Percentiles rank a stretch among this genome's conserved stretches.
Conservation (phyloP, 2,113 vertebrate genomes). For the Parus major region DNA sequence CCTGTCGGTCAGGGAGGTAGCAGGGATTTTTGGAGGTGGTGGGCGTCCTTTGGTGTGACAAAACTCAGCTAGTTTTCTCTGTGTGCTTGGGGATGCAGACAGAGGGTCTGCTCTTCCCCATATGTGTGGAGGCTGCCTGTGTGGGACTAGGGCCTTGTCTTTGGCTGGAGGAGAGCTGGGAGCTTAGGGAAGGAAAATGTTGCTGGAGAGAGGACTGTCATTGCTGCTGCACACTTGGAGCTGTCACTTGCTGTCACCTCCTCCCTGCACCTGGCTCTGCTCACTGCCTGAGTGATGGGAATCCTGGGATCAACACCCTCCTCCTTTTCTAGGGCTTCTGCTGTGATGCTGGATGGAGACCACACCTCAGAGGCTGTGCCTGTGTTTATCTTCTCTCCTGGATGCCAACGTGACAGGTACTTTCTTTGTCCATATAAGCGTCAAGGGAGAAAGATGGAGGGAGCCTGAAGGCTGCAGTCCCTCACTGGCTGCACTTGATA, state of each 20-base stretch:
- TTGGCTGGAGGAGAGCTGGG: not conserved
- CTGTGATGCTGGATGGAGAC: not conserved
- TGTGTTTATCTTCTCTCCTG: not conserved
- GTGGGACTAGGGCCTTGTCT: not conserved
- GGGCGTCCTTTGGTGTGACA: not conserved
- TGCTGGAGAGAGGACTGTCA: not conserved
- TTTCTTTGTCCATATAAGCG: not conserved
- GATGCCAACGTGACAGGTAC: not conserved
- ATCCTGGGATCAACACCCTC: not conserved
- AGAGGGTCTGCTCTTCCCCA: not conserved
- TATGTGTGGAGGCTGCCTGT: not conserved
- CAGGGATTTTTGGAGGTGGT: not conserved
- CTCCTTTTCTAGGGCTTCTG: not conserved
- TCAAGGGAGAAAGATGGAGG: not conserved
- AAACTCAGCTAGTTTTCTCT: not conserved
- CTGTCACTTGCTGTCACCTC: not conserved
- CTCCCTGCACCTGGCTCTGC: not conserved
- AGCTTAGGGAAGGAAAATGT: not conserved
- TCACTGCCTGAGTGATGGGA: not conserved
- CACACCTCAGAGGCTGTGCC: not conserved
- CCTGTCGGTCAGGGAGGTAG: accelerated
- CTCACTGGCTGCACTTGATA: not conserved
- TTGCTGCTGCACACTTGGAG: not conserved
- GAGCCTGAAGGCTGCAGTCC: not conserved
- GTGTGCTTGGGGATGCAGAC: not conserved